These are phyloP conservation scores for Cercopithecus mona DNA, from an alignment of 2,113 vertebrate species.

Conservation along the genomic window DNA sequence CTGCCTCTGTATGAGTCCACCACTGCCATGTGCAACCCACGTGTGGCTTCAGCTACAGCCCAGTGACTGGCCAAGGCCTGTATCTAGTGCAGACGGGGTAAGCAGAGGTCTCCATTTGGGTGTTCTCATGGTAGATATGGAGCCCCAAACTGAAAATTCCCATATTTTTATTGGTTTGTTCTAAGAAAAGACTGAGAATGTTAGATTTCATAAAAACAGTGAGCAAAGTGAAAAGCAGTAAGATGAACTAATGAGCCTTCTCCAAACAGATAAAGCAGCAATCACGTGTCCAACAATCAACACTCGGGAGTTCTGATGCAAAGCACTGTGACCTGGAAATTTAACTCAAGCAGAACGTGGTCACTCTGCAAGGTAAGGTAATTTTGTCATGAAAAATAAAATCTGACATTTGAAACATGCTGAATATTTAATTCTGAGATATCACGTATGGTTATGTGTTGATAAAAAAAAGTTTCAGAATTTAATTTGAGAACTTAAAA, in stretches of 20 bases:
- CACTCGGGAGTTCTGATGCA: fast-evolving
- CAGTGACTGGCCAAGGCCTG: not conserved
- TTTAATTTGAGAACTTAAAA: not conserved
- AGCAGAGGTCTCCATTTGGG: not conserved
- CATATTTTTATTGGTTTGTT: not conserved
- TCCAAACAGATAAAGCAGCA: not conserved
- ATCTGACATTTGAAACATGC: not conserved
- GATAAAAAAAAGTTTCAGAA: not conserved
- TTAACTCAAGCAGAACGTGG: too few relatives aligned
- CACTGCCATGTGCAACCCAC: fast-evolving
- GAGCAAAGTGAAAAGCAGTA: not conserved
- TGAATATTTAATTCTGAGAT: not conserved
- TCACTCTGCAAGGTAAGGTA: not conserved
- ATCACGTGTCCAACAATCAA: fast-evolving
- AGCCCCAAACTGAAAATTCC: fast-evolving
- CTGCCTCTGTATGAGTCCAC: fast-evolving
- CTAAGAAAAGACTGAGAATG: not conserved
- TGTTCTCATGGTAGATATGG: not conserved
- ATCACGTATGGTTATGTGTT: too few relatives aligned
- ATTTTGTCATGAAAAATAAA: not conserved
- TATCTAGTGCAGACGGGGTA: too few relatives aligned
- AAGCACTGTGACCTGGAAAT: not conserved
- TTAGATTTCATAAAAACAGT: not conserved
- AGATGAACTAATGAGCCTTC: not conserved
- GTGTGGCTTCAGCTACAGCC: not conserved